These are phyloP conservation scores for Willowsia nigromaculata DNA, from an alignment of 2,888 invertebrate genomes.

Conservation along the genomic window DNA sequence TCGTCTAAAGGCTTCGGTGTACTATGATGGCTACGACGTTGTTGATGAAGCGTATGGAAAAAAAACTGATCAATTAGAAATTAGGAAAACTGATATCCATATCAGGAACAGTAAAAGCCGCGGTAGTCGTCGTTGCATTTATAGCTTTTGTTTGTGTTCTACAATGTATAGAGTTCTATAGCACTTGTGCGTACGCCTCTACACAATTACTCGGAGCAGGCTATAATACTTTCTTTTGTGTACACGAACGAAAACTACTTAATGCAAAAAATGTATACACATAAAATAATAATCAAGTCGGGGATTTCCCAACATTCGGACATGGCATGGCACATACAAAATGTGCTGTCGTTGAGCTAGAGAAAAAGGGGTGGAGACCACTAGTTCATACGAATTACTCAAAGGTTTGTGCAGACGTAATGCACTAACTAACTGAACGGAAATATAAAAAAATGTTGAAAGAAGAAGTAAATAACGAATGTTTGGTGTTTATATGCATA, in stretches of 20 bases:
- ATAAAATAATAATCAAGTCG: constrained; percentile 61
- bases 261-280: constrained; percentile 28
- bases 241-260: constrained; percentile 18
- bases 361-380: constrained; percentile 58
- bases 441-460: constrained; percentile 16
- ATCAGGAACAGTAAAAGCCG: constrained; percentile 26
- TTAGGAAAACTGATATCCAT: constrained; percentile 64
- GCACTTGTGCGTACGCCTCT: not conserved
- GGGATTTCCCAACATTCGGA: constrained; percentile 62
- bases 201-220: not conserved
- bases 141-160: not conserved
- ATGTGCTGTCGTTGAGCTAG: constrained; percentile 28
- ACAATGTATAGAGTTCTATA: not conserved
- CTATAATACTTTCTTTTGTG: not conserved
- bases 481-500: not conserved
- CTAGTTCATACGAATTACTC: constrained; percentile 27
- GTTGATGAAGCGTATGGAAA: constrained; percentile 58
- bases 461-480: constrained; percentile 3
- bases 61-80: constrained; percentile 68
- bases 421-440: constrained; percentile 20
- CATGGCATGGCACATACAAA: not conserved
- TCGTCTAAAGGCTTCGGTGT: not conserved
- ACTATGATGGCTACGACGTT: constrained; percentile 1
- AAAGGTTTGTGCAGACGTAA: constrained; percentile 37
- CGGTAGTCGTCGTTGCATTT: constrained; percentile 34